phyloP scores from a whole-genome alignment of 2,797 vertebrate species.

The Fundulus diaphanus region DNA sequence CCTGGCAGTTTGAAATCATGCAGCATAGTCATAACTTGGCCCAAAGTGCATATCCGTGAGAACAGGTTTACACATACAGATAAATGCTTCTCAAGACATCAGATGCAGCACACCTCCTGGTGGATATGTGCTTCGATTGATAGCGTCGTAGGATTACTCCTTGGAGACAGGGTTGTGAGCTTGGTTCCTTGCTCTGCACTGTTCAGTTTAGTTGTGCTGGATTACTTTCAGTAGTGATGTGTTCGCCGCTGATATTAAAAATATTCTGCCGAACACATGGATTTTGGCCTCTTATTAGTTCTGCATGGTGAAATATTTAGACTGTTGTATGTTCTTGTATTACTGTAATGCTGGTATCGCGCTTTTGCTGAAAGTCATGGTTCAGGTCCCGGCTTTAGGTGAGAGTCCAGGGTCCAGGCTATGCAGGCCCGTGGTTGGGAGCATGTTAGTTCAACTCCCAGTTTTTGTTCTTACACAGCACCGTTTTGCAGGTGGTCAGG shows the following conservation, averaged over 20 bases:
- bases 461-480: conserved; percentile 65
- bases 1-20: conserved; percentile 53
- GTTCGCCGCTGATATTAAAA: conserved; percentile 35
- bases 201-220: conserved; percentile 8
- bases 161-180: conserved; percentile 15
- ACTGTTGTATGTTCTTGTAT: conserved; percentile 36
- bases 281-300: conserved; percentile 66
- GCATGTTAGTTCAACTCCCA: conserved; percentile 55
- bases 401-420: conserved; percentile 43
- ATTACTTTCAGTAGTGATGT: conserved; percentile 29
- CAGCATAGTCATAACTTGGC: conserved; percentile 57
- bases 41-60: conserved; percentile 70
- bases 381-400: conserved; percentile 49
- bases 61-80: conserved; percentile 51
- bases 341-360: conserved; percentile 18
- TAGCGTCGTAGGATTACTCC: conserved; percentile 1
- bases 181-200: conserved; percentile 28
- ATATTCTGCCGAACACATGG: conserved; percentile 32
- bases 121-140: conserved; percentile 30
- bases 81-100: conserved; percentile 42
- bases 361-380: conserved; percentile 40
- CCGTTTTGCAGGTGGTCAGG: conserved; percentile 72
- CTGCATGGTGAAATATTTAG: conserved; percentile 22
- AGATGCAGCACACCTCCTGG: conserved; percentile 15
- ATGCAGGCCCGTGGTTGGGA: conserved; percentile 37